Percentiles rank a stretch among this genome's conserved stretches.
These are phyloP conservation scores for Ylistrum balloti DNA, from an alignment of 1,140 invertebrate genomes.

Conservation along the genomic window DNA sequence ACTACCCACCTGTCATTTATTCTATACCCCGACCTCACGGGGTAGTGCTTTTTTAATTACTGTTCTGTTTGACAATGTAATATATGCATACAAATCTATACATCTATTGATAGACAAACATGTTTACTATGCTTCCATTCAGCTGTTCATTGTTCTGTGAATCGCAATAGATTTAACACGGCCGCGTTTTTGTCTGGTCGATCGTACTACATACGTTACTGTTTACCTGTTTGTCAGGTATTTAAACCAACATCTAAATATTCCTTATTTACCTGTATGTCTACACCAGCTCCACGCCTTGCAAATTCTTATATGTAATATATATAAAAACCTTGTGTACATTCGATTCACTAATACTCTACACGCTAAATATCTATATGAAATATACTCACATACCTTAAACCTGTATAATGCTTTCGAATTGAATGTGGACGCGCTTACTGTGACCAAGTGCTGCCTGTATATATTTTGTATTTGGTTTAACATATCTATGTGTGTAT, in stretches of 20 bases:
- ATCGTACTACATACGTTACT: neutral
- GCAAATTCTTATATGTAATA: neutral
- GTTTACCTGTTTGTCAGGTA: neutral
- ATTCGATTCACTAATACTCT: slow-evolving; percentile 8
- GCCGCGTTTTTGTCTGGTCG: neutral
- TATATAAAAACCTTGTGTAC: neutral
- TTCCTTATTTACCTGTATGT: neutral
- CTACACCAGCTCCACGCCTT: neutral
- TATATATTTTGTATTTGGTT: neutral
- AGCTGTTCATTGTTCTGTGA: neutral
- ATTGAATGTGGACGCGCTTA: neutral
- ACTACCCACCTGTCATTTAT: neutral
- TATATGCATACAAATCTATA: neutral
- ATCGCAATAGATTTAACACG: neutral
- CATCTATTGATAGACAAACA: neutral
- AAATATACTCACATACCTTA: slow-evolving; percentile 1
- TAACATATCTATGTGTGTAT: neutral
- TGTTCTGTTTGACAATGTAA: neutral
- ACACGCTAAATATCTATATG: neutral
- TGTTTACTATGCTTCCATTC: neutral
- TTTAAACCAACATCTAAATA: neutral
- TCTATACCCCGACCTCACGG: neutral
- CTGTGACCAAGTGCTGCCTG: neutral
- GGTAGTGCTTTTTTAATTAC: neutral
- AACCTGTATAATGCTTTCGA: neutral